Evolutionary conservation across 1,140 invertebrate genomes (phyloP).

Genomic region (Liolophura sinensis): DNA sequence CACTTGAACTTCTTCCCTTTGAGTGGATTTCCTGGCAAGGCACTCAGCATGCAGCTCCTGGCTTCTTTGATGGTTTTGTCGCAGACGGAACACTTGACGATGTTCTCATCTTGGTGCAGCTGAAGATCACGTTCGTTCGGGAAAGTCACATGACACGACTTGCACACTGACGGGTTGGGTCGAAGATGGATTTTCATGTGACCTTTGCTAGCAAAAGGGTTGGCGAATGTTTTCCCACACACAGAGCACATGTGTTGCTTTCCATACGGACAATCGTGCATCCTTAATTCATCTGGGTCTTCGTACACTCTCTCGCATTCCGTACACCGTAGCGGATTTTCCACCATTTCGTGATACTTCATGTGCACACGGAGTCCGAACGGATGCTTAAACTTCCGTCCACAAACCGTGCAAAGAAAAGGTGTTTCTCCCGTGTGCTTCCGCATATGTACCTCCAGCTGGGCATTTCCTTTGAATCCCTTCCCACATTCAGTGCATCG

Average conservation of each 20-base stretch:
- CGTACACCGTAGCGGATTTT: too few relatives aligned
- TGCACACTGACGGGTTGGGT: constrained; percentile 7
- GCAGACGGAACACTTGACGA: too few relatives aligned
- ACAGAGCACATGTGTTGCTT: constrained; percentile 11
- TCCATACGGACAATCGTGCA: constrained; percentile 3
- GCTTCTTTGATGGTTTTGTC: too few relatives aligned
- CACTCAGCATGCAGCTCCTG: too few relatives aligned
- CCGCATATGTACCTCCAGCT: constrained; percentile 21
- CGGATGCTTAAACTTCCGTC: constrained; percentile 87
- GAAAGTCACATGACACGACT: background rate
- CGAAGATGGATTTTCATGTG: constrained; percentile 8
- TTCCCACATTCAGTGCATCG: constrained; percentile 7
- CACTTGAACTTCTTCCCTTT: too few relatives aligned
- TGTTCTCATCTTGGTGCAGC: too few relatives aligned
- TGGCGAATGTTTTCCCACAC: constrained; percentile 16
- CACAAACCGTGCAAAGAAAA: constrained; percentile 85
- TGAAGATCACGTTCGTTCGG: too few relatives aligned
- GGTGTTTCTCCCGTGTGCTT: constrained; percentile 84
- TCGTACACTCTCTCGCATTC: too few relatives aligned
- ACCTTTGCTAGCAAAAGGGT: constrained; percentile 6
- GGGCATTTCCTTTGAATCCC: constrained; percentile 11
- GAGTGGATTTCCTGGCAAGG: too few relatives aligned
- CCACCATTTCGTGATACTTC: background rate
- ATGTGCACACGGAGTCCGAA: constrained; percentile 78
- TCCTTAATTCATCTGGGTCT: too few relatives aligned